Conservation (phyloP, 2,888 invertebrate species). For the Sthenelais limicola region DNA sequence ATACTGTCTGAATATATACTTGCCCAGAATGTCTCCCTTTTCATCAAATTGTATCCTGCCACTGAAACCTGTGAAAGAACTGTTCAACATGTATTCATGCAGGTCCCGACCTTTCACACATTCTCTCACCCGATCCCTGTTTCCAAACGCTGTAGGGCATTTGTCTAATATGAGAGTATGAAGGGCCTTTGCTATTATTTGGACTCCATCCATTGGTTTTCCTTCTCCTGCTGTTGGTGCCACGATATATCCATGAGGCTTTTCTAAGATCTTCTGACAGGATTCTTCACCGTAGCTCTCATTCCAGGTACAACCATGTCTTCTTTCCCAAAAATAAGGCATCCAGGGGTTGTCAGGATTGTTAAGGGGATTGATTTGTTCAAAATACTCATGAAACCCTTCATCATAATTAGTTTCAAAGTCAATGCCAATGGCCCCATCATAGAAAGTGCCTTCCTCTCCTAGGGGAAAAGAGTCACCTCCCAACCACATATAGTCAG, state of each 20-base stretch:
- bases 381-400: background rate
- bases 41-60: conserved; percentile 58
- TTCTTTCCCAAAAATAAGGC: conserved; percentile 19
- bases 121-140: conserved; percentile 25
- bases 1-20: conserved; percentile 43
- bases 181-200: conserved; percentile 57
- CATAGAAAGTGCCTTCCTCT: background rate
- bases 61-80: conserved; percentile 54
- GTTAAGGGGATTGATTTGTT: background rate
- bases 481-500: background rate
- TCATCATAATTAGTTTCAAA: background rate
- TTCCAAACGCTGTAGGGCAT: conserved; percentile 52
- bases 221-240: background rate
- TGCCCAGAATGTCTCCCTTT: conserved; percentile 58
- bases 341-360: conserved; percentile 36
- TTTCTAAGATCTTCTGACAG: background rate
- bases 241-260: background rate
- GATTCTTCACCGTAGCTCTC: background rate
- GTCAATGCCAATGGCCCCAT: background rate
- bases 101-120: conserved; percentile 56
- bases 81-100: conserved; percentile 52
- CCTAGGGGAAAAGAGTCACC: background rate
- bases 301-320: conserved; percentile 27
- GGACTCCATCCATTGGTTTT: conserved; percentile 56
- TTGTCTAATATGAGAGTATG: conserved; percentile 52